Evolutionary conservation across 2,113 vertebrate species (phyloP), one percentile per base, ranked within the genome.

Genomic region (Meleagris gallopavo): DNA sequence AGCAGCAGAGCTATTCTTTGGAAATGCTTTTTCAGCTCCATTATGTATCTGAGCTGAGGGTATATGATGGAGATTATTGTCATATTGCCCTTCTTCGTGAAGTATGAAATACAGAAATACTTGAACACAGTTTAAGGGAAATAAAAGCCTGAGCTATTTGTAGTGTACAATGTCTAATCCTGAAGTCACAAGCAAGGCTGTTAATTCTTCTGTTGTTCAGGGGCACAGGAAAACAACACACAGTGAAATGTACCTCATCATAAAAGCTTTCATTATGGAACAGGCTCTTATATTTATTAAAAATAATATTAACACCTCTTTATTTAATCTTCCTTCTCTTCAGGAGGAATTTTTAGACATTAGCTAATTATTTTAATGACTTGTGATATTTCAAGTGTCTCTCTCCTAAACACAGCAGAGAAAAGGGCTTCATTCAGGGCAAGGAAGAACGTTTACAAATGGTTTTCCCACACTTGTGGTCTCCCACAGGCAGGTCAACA

Each of bases 301-400:
- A 83, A 83, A 75, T 58, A 86, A 78, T 36, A 88, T 69, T 71
- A 89, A 77, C 40, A 40, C 78, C 70, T 83, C 36, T 74, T 93
- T 81, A 71, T 83, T 86, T 91, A 91, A 60, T 60, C 66, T 20
- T 86, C 55, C 90, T 75, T 74, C 83, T 90, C 90, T 95, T 74
- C 74, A 87, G 81, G 87, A 83, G 73, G 73, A 62, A 78, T 90
- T 88, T 69, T 41, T 36, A 77, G 80, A 58, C 69, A 69, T 83
- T 61, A 90, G 84, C 43, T 91, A 90, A 92, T 94, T 94, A 74
- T 36, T 30, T 32, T 64, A 60, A 94, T 36, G 70, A 83, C 62
- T 85, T 48, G 50, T 29, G 62, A 57, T 88, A 29, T n/a, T 72
- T 78, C 76, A 72, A 80, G 79, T 4, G 41, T 15, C 41, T 19